Evolutionary conservation across 2,888 invertebrate species (phyloP).

Genomic region (Tromatobia lineatoria): DNA sequence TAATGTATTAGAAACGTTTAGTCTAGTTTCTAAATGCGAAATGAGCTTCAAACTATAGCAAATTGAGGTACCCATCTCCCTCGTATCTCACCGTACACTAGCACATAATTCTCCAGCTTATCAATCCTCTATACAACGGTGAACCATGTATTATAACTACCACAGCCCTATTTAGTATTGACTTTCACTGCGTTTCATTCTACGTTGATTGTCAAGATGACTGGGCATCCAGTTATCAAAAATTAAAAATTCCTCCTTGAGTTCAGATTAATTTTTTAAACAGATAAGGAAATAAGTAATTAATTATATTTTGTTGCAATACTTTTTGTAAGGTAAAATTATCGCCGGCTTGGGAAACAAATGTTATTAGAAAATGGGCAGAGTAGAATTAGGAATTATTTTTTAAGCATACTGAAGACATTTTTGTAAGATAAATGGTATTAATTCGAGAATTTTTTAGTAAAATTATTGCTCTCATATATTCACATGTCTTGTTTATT

Average conservation of each 20-base stretch:
- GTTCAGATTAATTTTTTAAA: conserved; percentile 15
- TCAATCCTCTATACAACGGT: conserved; percentile 49
- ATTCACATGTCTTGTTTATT: no score
- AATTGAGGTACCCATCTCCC: conserved; percentile 44
- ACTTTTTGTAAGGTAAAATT: no score
- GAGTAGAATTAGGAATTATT: no score
- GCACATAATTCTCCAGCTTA: conserved; percentile 28
- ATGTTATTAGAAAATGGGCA: no score
- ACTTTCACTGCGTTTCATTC: conserved; percentile 58
- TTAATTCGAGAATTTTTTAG: no score
- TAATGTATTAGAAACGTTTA: conserved; percentile 55
- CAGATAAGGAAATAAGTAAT: conserved; percentile 18
- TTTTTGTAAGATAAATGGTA: no score
- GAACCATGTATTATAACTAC: conserved; percentile 22
- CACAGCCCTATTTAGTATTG: conserved; percentile 19
- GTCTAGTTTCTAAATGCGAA: conserved; percentile 51
- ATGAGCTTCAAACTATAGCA: conserved; percentile 33
- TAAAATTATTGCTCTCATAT: no score
- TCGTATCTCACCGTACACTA: conserved; percentile 35
- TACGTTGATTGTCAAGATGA: conserved; percentile 34
- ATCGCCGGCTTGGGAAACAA: no score
- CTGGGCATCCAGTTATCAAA: conserved; percentile 32
- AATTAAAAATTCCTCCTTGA: conserved; percentile 34
- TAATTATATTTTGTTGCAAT: conserved; percentile 17
- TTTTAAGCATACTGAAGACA: no score